Evolutionary conservation across 2,888 invertebrate genomes (phyloP), one percentile per base, ranked within the genome.

Genomic region (Caradrina kadenii): DNA sequence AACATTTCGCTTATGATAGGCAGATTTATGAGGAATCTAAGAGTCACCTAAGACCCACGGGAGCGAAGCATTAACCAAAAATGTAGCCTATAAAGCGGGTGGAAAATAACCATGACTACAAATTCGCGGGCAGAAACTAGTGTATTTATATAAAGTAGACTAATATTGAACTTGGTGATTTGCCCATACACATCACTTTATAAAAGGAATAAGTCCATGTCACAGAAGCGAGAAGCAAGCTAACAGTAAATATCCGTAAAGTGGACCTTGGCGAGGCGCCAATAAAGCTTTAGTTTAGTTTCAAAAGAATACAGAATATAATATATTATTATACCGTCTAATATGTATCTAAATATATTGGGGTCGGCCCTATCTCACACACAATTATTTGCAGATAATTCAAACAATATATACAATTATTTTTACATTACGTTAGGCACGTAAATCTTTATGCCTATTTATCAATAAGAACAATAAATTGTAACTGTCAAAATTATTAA

Each of bases 401-500:
- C 45, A 45, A 17, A 45, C 4, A 45, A 17, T 17, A 45, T 45
- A 17, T 15, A 5, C 45, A 45, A 45, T 45, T 17, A 45, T 45
- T 45, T 19, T n/a, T 22, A 15, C 7, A 15, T 45, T n/a, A 15
- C 5, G 17, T 39, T 7, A 2, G 11, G 26, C 13, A 8, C 11
- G 13, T 39, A 45, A 19, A 48, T 31, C 7, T 31, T 49, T 21
- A 13, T 3, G 4, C 26, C 26, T 4, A 55, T 55, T 60, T 31
- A 19, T 35, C 13, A 13, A 45, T n/a, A 45, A 10, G 31, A 59
- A 7, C 17, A 22, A 17, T 60, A 26, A 39, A 11, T 21, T 26
- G 22, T n/a, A 39, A 54, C 52, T 26, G 42, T 45, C 15, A 58
- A 58, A 53, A 58, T 39, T 4, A 71, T 71, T 48, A 50, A 58